A percentile compares a stretch with the other conserved stretches of the same genome.
phyloP scores from a whole-genome alignment of 92 coral and sea anemone species.

The Epizoanthus scotinus region DNA sequence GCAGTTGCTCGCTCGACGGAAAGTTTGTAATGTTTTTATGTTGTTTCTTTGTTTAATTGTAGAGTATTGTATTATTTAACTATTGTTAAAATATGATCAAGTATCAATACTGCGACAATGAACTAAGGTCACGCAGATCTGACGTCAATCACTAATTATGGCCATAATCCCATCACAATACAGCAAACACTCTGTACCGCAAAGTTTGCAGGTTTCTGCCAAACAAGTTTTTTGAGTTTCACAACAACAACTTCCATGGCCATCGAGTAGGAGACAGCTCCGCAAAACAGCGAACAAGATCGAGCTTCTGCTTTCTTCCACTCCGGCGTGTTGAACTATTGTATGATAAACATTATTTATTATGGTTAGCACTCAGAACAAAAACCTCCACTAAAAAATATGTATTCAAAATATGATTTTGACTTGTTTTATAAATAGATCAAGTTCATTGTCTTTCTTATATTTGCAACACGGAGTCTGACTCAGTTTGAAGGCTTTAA shows the following conservation, averaged over 20 bases:
- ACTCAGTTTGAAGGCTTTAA: not conserved
- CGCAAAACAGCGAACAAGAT: not conserved
- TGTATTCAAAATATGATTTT: not conserved
- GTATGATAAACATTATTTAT: not conserved
- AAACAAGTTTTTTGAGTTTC: not conserved
- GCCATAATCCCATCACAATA: not conserved
- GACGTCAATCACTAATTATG: not conserved
- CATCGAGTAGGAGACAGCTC: not conserved
- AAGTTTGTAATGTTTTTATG: no score
- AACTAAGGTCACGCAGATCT: not conserved
- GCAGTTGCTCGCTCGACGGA: no score
- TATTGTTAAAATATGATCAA: no score
- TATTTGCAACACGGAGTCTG: not conserved
- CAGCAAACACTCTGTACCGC: not conserved
- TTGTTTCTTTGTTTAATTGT: no score
- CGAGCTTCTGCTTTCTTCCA: slow-evolving; percentile 6
- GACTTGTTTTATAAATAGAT: not conserved
- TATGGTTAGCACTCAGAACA: not conserved
- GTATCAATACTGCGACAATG: no score
- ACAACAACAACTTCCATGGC: not conserved
- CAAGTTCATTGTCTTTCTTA: not conserved
- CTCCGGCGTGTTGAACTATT: not conserved
- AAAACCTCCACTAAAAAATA: not conserved
- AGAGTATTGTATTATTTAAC: no score
- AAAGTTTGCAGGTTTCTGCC: not conserved